Percentiles rank a stretch among this genome's conserved stretches.
Evolutionary conservation across 2,888 invertebrate species (phyloP).

Genomic region (Bedellia somnulentella): DNA sequence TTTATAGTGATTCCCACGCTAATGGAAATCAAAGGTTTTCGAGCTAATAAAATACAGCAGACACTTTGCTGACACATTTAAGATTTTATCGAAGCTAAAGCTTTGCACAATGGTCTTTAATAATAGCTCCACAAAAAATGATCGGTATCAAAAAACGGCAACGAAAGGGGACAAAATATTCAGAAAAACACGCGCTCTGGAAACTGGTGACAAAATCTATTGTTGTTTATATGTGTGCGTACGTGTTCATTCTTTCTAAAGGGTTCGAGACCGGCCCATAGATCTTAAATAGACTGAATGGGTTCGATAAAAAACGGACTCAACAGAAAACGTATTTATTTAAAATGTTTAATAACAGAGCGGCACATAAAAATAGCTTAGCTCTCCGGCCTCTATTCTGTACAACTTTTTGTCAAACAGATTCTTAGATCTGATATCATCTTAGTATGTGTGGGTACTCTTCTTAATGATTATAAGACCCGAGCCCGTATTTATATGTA

Average conservation of each 20-base stretch:
- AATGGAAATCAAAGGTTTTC: no score
- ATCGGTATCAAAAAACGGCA: constrained; percentile 49
- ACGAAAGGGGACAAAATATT: constrained; percentile 48
- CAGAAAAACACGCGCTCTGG: constrained; percentile 21
- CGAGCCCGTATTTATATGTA: constrained; percentile 51
- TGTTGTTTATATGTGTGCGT: constrained; percentile 30
- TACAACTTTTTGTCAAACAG: constrained; percentile 47
- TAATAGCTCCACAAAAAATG: constrained; percentile 52
- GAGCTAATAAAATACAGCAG: no score
- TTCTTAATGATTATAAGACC: constrained; percentile 51
- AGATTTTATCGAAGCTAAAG: constrained; percentile 54
- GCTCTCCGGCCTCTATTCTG: constrained; percentile 23
- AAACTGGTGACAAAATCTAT: constrained; percentile 35
- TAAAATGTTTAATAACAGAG: constrained; percentile 55
- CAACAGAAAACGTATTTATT: constrained; percentile 38
- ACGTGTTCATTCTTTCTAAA: constrained; percentile 33
- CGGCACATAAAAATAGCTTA: constrained; percentile 46
- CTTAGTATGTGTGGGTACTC: constrained; percentile 43
- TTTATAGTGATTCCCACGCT: no score
- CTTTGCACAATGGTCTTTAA: constrained; percentile 50
- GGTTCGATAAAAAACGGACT: constrained; percentile 35
- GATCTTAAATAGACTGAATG: constrained; percentile 36
- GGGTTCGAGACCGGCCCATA: constrained; percentile 32
- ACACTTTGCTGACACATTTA: constrained; percentile 47
- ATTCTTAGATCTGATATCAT: constrained; percentile 51